A percentile compares a stretch with the other conserved stretches of the same genome.
Conservation (phyloP, 2,888 invertebrate species). For the Theretra japonica region DNA sequence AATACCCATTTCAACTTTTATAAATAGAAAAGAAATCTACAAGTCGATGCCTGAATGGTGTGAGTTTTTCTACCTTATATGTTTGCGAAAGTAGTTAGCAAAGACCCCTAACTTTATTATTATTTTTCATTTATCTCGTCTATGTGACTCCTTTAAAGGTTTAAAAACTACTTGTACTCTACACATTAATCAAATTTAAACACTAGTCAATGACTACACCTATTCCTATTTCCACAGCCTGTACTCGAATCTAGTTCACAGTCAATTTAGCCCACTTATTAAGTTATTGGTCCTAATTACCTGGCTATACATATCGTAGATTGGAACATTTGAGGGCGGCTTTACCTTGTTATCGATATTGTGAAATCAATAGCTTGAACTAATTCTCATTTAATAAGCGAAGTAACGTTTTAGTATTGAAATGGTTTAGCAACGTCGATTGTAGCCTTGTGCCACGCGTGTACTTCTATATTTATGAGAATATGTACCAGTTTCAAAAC, state of each 20-base stretch:
- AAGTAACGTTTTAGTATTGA: constrained; percentile 11
- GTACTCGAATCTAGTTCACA: too few species aligned
- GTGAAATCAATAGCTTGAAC: constrained; percentile 26
- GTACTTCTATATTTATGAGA: not conserved
- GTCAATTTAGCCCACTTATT: not conserved
- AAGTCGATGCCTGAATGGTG: too few species aligned
- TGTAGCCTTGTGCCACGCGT: not conserved
- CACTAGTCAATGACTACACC: too few species aligned
- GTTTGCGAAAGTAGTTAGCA: too few species aligned
- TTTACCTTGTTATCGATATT: constrained; percentile 27
- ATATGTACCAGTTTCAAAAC: not conserved
- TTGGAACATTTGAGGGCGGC: constrained; percentile 12
- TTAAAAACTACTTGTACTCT: too few species aligned
- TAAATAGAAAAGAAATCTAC: not conserved
- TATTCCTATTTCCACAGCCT: too few species aligned
- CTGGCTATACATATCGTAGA: not conserved
- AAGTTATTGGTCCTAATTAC: not conserved
- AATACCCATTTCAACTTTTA: too few species aligned
- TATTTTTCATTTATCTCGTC: too few species aligned
- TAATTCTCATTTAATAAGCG: constrained; percentile 22
- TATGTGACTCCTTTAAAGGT: too few species aligned
- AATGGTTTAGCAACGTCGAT: not conserved
- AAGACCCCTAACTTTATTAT: too few species aligned
- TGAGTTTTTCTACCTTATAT: too few species aligned
- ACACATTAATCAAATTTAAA: too few species aligned